These are phyloP conservation scores for Paedocypris micromegethes DNA, from an alignment of 2,797 vertebrate species.

Conservation along the genomic window DNA sequence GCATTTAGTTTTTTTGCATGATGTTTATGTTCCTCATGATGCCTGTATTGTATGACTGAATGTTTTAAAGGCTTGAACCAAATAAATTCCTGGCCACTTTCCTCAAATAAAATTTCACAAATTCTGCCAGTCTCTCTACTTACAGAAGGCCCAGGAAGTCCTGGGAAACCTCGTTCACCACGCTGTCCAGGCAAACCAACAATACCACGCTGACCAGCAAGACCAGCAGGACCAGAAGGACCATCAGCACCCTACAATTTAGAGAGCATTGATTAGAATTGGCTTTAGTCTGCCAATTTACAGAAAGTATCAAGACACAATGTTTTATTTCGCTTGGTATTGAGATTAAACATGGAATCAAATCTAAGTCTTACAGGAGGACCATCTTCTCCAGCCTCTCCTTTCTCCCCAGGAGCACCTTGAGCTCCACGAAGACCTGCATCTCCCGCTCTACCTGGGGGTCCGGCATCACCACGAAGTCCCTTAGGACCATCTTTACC, in stretches of 20 bases:
- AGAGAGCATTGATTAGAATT: constrained; percentile 2
- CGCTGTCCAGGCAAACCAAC: constrained; percentile 94
- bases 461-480: constrained; percentile 78
- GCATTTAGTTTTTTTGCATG: too few species aligned
- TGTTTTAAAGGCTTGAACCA: too few species aligned
- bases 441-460: constrained; percentile 82
- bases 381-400: constrained; percentile 83
- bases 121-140: constrained; percentile 54
- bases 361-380: constrained; percentile 66
- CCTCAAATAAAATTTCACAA: background rate
- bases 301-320: background rate
- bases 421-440: constrained; percentile 80
- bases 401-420: constrained; percentile 84
- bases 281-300: background rate
- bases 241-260: constrained; percentile 78
- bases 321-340: background rate
- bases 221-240: constrained; percentile 82
- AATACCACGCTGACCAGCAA: constrained; percentile 88
- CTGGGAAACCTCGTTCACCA: constrained; percentile 93
- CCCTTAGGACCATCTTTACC: constrained; percentile 97
- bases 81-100: background rate
- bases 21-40: too few species aligned
- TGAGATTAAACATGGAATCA: background rate
- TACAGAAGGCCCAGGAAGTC: constrained; percentile 90
- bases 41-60: too few species aligned